Conservation (phyloP, 2,797 vertebrate species). For the Mus spretus region DNA sequence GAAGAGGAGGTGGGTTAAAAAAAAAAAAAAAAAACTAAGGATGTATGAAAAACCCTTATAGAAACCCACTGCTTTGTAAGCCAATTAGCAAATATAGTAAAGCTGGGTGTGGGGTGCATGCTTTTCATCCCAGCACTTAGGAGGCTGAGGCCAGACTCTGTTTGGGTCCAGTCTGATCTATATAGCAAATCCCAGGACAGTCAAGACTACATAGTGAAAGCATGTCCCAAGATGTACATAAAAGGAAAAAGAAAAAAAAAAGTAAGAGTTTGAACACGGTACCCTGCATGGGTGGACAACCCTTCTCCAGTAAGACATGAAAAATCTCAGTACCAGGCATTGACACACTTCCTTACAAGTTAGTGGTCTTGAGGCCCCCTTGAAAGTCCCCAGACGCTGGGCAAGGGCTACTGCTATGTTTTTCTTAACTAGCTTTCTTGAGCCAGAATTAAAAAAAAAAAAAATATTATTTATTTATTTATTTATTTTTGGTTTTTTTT, state of each 20-base stretch:
- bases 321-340: background rate
- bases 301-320: background rate
- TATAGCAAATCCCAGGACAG: background rate
- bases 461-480: background rate
- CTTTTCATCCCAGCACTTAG: background rate
- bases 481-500: too few species aligned
- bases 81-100: background rate
- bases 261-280: background rate
- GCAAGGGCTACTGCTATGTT: background rate
- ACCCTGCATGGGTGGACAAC: background rate
- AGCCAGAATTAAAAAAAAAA: background rate
- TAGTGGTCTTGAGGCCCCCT: background rate
- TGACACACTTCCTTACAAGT: background rate
- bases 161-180: background rate
- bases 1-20: background rate
- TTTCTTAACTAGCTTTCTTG: background rate
- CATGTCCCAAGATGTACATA: background rate
- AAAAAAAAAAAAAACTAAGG: too few species aligned
- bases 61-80: background rate
- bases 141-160: background rate
- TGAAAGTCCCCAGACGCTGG: background rate
- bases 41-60: background rate
- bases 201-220: background rate
- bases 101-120: background rate
- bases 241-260: too few species aligned